Base-by-base conservation (phyloP, 2,888 invertebrate genomes). In the Poecilus cupreus region DNA sequence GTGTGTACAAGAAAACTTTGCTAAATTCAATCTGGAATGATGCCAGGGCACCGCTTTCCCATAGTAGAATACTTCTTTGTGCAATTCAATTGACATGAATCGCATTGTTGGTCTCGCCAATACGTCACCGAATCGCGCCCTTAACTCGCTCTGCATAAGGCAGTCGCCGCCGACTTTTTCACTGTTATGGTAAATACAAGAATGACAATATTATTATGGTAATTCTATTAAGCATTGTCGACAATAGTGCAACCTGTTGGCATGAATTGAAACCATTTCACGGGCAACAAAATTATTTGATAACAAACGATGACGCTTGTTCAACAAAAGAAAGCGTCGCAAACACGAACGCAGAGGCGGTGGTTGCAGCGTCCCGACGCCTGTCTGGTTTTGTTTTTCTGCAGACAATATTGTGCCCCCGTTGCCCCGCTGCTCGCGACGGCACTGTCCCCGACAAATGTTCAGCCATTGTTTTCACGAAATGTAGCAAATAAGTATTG, bases 121-220 rank as follows among this genome's bases (percentile, higher is more conserved):
- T 84, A 83, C 85, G 85, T 82, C 72, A 80, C 78, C 60, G 57
- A 68, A 43, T 49, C 54, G 37, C 64, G 54, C 80, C 80, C 80
- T 39, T 75, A 81, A 64, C 32, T 39, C 60, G 39, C 60, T n/a
- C 32, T 68, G 37, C 64, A 68, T 68, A 68, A 32, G 74, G 32
- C 26, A 18, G 68, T 54, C 64, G 37, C n/a, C 82, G 84, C 84
- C 85, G 86, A 84, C 86, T 87, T 87, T 87, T 87, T 87, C 86
- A 81, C 74, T 87, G 87, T 87, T 87, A 87, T 87, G 87, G 88
- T 88, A 88, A 88, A 88, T 87, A 87, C 86, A 89, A 88, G 88
- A 89, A 89, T 88, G 89, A 88, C 88, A 89, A 89, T 89, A 89
- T 88, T 89, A 88, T 89, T 88, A 89, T 89, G 89, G 88, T 89